A percentile compares a stretch with the other conserved stretches of the same genome.
phyloP scores from a whole-genome alignment of 2,888 invertebrate species.

The Eurytoma adleriae region DNA sequence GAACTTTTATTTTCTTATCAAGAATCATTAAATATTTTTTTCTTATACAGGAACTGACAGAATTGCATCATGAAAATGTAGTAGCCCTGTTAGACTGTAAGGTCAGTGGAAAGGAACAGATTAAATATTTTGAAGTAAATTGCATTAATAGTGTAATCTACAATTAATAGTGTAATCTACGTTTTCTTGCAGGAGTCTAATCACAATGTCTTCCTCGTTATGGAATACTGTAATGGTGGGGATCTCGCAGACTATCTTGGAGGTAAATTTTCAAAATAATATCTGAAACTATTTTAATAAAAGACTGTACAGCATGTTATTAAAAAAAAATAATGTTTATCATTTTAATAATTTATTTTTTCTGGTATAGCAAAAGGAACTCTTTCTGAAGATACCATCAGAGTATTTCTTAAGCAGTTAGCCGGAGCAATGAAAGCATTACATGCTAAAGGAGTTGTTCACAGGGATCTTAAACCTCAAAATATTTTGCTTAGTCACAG shows the following conservation, averaged over 20 bases:
- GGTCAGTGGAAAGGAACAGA: constrained; percentile 74
- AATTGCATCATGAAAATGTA: constrained; percentile 98
- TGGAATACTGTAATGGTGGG: constrained; percentile 99
- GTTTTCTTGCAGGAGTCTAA: constrained; percentile 85
- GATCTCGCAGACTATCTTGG: constrained; percentile 98
- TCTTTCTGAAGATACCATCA: constrained; percentile 97
- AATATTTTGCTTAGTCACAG: constrained; percentile 96
- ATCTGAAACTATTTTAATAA: not conserved
- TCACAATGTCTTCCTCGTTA: constrained; percentile 96
- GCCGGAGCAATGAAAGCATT: constrained; percentile 99
- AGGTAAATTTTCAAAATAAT: constrained; percentile 76
- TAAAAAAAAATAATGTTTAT: constrained; percentile 2
- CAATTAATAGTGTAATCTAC: constrained; percentile 56
- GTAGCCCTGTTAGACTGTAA: constrained; percentile 98
- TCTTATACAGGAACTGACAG: constrained; percentile 88
- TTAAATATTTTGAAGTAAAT: constrained; percentile 39
- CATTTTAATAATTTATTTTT: not conserved
- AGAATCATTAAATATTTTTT: not conserved
- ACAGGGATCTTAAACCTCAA: constrained; percentile 99
- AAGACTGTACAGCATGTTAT: not conserved
- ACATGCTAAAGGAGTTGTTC: constrained; percentile 98
- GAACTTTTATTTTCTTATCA: too few relatives aligned
- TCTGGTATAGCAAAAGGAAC: constrained; percentile 86
- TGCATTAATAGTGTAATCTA: constrained; percentile 28
- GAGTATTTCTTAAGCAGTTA: constrained; percentile 95